Percentiles rank a stretch among this genome's conserved stretches.
These are phyloP conservation scores for Myiotriccus ornatus DNA, from an alignment of 2,797 vertebrate species.

Conservation along the genomic window DNA sequence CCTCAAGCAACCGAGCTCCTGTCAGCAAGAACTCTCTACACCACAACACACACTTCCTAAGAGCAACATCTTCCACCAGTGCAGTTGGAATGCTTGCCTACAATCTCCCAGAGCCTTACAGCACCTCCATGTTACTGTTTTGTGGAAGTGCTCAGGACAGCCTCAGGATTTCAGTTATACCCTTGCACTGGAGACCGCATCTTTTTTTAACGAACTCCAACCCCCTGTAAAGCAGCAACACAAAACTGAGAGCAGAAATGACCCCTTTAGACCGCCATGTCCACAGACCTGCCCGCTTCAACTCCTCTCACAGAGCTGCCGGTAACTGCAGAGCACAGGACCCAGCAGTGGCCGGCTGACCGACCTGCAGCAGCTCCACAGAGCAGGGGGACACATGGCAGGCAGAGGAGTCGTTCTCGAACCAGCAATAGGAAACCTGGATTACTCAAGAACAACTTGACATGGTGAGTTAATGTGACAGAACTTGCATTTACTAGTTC, in stretches of 20 bases:
- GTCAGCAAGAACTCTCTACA: accelerated
- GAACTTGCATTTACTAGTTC: background rate
- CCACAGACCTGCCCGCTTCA: background rate
- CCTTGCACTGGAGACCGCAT: background rate
- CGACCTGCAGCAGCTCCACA: background rate
- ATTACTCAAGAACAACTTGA: background rate
- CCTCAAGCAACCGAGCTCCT: accelerated
- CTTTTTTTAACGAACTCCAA: background rate
- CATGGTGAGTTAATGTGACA: accelerated
- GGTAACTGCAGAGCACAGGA: background rate
- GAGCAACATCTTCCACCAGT: background rate
- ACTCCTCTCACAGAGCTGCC: background rate
- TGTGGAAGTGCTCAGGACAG: background rate
- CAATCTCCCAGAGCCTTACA: background rate
- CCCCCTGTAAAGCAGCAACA: background rate
- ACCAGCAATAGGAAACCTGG: background rate
- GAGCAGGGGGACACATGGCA: background rate
- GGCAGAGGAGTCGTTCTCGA: background rate
- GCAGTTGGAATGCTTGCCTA: background rate
- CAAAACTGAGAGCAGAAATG: accelerated
- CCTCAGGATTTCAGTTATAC: background rate
- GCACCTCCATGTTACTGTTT: accelerated
- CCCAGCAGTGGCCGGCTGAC: background rate
- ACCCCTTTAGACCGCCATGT: accelerated
- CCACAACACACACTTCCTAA: background rate